A percentile compares a stretch with the other conserved stretches of the same genome.
phyloP scores from a whole-genome alignment of 2,797 vertebrate species.

The Hoplostethus atlanticus region DNA sequence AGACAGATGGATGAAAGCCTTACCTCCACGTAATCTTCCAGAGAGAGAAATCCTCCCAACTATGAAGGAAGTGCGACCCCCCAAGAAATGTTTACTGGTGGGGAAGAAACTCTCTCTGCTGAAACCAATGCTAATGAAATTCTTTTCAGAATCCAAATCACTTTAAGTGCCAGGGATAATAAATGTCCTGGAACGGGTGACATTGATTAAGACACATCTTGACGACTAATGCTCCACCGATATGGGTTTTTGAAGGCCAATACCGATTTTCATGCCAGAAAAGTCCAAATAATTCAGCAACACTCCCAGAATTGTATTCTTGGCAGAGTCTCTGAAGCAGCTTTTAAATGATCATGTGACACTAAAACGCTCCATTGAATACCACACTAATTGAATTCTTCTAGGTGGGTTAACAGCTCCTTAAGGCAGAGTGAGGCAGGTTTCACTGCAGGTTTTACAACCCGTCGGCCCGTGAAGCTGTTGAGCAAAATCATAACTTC shows the following conservation, averaged over 20 bases:
- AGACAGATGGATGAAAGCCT: conserved; percentile 29
- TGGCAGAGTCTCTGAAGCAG: too few species aligned
- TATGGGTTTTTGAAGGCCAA: neutral
- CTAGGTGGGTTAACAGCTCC: too few species aligned
- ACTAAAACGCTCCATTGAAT: too few species aligned
- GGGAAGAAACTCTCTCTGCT: neutral
- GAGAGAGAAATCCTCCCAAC: conserved; percentile 27
- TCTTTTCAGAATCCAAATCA: neutral
- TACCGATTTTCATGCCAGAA: too few species aligned
- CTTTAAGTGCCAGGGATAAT: neutral
- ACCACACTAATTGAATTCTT: too few species aligned
- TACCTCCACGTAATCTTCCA: conserved; percentile 33
- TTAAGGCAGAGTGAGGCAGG: too few species aligned
- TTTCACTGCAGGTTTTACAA: too few species aligned
- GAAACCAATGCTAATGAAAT: neutral
- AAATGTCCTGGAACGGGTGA: neutral
- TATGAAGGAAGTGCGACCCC: neutral
- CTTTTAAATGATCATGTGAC: too few species aligned
- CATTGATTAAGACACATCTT: neutral
- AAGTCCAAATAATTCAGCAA: too few species aligned
- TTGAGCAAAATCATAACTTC: too few species aligned
- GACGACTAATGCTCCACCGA: neutral
- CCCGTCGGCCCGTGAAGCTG: too few species aligned
- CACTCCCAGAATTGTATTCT: too few species aligned
- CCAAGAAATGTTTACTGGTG: conserved; percentile 6